phyloP scores from a whole-genome alignment of 2,888 invertebrate species.

The Linhomoeus sp. region DNA sequence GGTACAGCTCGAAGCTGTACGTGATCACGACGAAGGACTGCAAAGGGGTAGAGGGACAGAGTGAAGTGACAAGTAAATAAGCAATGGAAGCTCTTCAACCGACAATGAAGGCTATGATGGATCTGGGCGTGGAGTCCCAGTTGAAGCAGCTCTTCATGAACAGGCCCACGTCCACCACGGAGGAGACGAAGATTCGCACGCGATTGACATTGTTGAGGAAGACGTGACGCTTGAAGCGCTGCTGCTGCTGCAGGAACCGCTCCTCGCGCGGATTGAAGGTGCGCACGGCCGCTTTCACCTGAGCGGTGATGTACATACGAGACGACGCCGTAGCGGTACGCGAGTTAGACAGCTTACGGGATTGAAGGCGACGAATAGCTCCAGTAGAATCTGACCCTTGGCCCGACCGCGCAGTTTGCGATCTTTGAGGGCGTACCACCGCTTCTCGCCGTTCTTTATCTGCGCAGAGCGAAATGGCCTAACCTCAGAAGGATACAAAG shows the following conservation, averaged over 20 bases:
- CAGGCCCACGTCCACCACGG: conserved; percentile 67
- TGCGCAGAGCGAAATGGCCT: conserved; percentile 28
- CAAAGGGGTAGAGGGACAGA: conserved; percentile 10
- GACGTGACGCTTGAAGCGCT: conserved; percentile 80
- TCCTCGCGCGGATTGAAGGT: conserved; percentile 84
- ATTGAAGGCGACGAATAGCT: conserved; percentile 79
- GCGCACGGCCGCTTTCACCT: conserved; percentile 67
- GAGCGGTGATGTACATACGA: too few species aligned
- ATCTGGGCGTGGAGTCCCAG: conserved; percentile 77
- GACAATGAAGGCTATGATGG: conserved; percentile 53
- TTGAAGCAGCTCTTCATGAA: conserved; percentile 86
- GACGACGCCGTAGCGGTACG: too few species aligned
- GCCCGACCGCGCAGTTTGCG: conserved; percentile 68
- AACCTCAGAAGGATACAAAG: too few species aligned
- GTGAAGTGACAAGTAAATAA: not conserved
- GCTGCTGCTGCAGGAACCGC: conserved; percentile 79
- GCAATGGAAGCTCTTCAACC: conserved; percentile 10
- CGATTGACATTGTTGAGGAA: conserved; percentile 82
- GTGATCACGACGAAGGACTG: conserved; percentile 62
- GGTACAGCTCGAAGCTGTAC: conserved; percentile 85
- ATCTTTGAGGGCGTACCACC: conserved; percentile 91
- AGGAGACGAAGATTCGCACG: conserved; percentile 66
- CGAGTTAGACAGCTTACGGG: conserved; percentile 46
- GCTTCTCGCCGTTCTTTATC: conserved; percentile 67
- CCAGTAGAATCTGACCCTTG: conserved; percentile 82